These are phyloP conservation scores for Antechinus stuartii DNA, from an alignment of 2,113 vertebrate species.

Conservation along the genomic window DNA sequence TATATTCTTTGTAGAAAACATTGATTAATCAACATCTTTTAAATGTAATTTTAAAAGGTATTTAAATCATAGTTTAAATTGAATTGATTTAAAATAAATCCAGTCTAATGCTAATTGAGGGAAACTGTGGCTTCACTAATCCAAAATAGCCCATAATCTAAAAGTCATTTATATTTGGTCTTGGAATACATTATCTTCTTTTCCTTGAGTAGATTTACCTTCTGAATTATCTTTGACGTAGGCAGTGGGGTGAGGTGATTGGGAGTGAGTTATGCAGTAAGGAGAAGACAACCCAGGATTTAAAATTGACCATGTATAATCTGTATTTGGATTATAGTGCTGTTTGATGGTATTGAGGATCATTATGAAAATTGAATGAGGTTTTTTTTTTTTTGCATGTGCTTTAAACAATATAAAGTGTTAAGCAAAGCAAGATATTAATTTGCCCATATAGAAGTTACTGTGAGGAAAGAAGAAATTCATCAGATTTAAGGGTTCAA, in stretches of 20 bases:
- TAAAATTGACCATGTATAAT: slow-evolving; percentile 28
- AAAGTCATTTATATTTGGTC: slow-evolving; percentile 25
- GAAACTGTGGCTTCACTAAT: slow-evolving; percentile 34
- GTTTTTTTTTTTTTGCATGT: not conserved
- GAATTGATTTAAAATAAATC: slow-evolving; percentile 44
- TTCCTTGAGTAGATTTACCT: slow-evolving; percentile 10
- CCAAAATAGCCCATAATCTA: slow-evolving; percentile 17
- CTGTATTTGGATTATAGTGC: slow-evolving; percentile 2
- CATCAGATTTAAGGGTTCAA: slow-evolving; percentile 32
- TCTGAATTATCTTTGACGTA: slow-evolving; percentile 37
- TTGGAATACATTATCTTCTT: not conserved
- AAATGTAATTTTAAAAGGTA: not conserved
- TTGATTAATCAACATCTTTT: slow-evolving; percentile 21
- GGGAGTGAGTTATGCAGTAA: not conserved
- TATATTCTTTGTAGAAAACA: slow-evolving; percentile 45
- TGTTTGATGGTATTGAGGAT: not conserved
- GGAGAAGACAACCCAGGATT: slow-evolving; percentile 17
- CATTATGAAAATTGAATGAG: not conserved
- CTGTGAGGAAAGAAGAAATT: not conserved
- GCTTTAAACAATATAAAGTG: not conserved
- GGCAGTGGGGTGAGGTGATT: not conserved
- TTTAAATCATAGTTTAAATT: slow-evolving; percentile 40
- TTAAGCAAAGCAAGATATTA: not conserved
- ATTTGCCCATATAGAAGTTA: slow-evolving; percentile 6
- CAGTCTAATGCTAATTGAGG: not conserved